Percentiles rank a stretch among this genome's conserved stretches.
Evolutionary conservation across 2,888 invertebrate genomes (phyloP).

Genomic region (Catocala nupta): DNA sequence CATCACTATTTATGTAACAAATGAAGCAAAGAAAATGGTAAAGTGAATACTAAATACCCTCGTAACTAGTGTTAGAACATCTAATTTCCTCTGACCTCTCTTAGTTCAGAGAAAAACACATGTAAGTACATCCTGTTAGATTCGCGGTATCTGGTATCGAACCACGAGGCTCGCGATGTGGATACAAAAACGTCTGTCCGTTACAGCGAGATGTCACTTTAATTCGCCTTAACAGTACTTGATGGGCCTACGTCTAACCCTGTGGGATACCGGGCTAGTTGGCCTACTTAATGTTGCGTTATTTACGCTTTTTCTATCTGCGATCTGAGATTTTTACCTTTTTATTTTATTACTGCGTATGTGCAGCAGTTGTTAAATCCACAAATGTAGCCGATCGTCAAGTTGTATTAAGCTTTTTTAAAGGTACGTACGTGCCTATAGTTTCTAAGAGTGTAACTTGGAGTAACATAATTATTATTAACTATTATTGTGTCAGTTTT

Average conservation of each 20-base stretch:
- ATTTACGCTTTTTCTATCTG: conserved; percentile 12
- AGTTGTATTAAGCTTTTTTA: too few species aligned
- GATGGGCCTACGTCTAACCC: conserved; percentile 60
- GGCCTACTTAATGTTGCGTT: conserved; percentile 33
- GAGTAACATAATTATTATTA: too few species aligned
- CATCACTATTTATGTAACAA: too few species aligned
- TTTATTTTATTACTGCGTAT: too few species aligned
- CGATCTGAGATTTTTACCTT: too few species aligned
- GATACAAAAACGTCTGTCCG: conserved; percentile 59
- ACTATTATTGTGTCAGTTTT: too few species aligned
- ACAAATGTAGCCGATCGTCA: too few species aligned
- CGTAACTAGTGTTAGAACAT: conserved; percentile 19
- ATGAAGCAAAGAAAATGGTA: neutral
- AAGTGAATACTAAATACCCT: conserved; percentile 11
- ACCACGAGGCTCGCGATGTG: conserved; percentile 42
- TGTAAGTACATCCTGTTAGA: conserved; percentile 53
- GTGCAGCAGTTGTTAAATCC: too few species aligned
- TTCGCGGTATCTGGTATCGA: conserved; percentile 54
- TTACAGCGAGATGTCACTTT: conserved; percentile 73
- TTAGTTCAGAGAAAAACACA: conserved; percentile 37
- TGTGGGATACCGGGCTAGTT: conserved; percentile 47
- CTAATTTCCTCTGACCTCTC: conserved; percentile 41
- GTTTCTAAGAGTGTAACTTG: too few species aligned
- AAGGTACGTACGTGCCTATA: too few species aligned
- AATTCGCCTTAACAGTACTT: conserved; percentile 78